phyloP scores from a whole-genome alignment of 2,888 invertebrate genomes.

The Clitarchus hookeri region DNA sequence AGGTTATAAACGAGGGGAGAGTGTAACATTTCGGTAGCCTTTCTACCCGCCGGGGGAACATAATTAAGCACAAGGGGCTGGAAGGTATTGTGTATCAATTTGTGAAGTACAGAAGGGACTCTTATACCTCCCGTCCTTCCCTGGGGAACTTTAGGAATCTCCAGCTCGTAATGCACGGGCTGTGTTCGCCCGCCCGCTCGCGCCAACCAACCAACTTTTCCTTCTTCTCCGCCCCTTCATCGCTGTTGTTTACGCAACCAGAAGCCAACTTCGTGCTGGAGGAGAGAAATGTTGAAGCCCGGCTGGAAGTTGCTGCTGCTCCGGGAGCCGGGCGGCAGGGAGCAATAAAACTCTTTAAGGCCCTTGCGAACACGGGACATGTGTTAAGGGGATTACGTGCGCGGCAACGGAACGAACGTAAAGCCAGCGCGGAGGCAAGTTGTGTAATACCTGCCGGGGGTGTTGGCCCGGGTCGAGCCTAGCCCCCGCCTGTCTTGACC shows the following conservation, averaged over 20 bases:
- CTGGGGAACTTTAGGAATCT: background rate
- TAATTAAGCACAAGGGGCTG: background rate
- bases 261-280: conserved; percentile 6
- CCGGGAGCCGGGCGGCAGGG: background rate
- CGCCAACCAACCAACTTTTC: background rate
- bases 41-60: background rate
- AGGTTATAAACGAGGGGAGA: background rate
- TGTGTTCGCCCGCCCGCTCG: background rate
- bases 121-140: background rate
- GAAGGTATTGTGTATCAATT: conserved; percentile 11
- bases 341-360: conserved; percentile 14
- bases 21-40: background rate
- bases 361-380: conserved; percentile 1
- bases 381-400: background rate
- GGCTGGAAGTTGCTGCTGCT: no score
- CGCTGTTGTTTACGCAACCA: conserved; percentile 2
- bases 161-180: background rate
- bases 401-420: background rate
- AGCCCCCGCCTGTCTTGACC: background rate
- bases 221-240: background rate
- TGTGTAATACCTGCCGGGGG: background rate
- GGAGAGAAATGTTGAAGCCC: background rate
- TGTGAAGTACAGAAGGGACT: background rate
- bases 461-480: background rate
- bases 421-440: background rate